Evolutionary conservation across 2,797 vertebrate species (phyloP), one percentile per base, ranked within the genome.

Genomic region (Chiroxiphia lanceolata): DNA sequence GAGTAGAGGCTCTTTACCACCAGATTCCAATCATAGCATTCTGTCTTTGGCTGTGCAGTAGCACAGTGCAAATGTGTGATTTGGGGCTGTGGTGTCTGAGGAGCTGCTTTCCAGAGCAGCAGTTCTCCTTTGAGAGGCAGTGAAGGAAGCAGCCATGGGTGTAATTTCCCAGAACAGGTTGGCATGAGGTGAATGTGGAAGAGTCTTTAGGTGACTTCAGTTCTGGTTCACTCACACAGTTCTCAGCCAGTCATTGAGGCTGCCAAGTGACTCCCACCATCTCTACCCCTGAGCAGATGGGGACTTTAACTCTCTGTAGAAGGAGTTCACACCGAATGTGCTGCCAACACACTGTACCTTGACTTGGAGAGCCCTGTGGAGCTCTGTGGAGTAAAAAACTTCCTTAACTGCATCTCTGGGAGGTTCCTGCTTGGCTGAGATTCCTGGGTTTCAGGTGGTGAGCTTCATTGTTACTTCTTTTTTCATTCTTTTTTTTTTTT

Each of bases 141-240:
- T 40, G 69, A 60, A 87, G 59, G 48, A 31, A 10, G 5, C 6
- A 22, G 10, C 67, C 72, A 23, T 68, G 33, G 20, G 6, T 67
- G 7, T 60, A 4, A 53, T 51, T 89, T 79, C 54, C 38, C 31
- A 34, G 50, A 45, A 42, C 26, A 65, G n/a, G 6, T 67, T 67
- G 54, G 18, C 7, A 2, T 42, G 40, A 67, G n/a, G 34, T 2
- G 2, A 53, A 45, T 0, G 0, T 48, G 34, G n/a, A 54, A 38
- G 54, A 64, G 29, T 67, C 44, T 81, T 77, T 17, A 54, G 23
- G 5, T 68, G 57, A 47, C 42, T 86, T 78, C 34, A 38, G 42
- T 21, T 82, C 42, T 90, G 50, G 22, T 57, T 78, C 59, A 63
- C n/a, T 67, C 26, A n/a, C 20, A 27, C 40, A 74, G 7, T 51